Percentiles rank a stretch among this genome's conserved stretches.
phyloP scores from a whole-genome alignment of 2,888 invertebrate genomes.

The Ectemnius cavifrons region DNA sequence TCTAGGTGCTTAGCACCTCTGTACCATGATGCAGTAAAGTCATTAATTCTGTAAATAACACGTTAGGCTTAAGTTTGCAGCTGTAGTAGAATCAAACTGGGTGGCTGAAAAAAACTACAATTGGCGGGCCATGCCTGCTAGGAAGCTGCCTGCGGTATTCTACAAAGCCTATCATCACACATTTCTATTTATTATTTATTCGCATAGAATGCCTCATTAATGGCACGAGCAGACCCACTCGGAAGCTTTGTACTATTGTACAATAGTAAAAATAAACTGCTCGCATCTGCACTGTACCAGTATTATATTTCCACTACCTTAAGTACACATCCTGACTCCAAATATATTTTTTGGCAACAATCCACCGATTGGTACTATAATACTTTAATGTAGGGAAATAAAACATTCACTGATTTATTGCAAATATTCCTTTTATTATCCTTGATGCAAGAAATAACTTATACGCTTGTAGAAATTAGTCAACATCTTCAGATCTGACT shows the following conservation, averaged over 20 bases:
- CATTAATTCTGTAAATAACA: conserved; percentile 68
- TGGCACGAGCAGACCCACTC: conserved; percentile 65
- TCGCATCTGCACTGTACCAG: conserved; percentile 52
- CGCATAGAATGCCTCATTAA: conserved; percentile 68
- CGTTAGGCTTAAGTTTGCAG: conserved; percentile 61
- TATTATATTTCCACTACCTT: conserved; percentile 21
- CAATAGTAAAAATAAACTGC: conserved; percentile 69
- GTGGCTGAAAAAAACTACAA: conserved; percentile 57
- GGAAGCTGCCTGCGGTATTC: conserved; percentile 54
- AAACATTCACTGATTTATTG: too few relatives aligned
- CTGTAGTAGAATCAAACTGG: conserved; percentile 57
- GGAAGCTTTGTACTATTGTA: conserved; percentile 73
- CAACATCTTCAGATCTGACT: conserved; percentile 96
- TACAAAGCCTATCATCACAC: conserved; percentile 63
- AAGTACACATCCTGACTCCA: background rate
- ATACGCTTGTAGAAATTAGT: conserved; percentile 78
- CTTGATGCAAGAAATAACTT: conserved; percentile 1
- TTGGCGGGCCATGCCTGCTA: conserved; percentile 38
- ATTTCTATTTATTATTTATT: conserved; percentile 76
- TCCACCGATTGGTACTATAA: too few relatives aligned
- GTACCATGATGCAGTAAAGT: conserved; percentile 51
- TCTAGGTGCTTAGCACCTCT: conserved; percentile 59
- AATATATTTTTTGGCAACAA: background rate
- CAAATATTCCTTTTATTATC: conserved; percentile 25
- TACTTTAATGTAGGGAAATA: too few relatives aligned